phyloP scores from a whole-genome alignment of 37 sponge, comb jelly and placozoan species.

The Diacarnus erythraeanus region DNA sequence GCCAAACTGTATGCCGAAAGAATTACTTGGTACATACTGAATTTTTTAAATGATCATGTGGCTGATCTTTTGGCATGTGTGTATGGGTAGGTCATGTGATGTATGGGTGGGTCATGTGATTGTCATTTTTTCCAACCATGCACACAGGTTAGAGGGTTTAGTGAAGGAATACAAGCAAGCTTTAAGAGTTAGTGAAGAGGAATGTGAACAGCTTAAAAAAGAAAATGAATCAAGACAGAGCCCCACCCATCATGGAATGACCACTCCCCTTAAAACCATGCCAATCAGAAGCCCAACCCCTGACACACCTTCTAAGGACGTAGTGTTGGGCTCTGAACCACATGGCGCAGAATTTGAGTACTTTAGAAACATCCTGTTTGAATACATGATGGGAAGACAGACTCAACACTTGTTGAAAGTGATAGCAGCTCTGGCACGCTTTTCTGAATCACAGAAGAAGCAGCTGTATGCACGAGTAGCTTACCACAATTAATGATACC shows the following conservation, averaged over 20 bases:
- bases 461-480: background rate
- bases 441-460: conserved; percentile 57
- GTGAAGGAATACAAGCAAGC: conserved; percentile 58
- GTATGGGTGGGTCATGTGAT: conserved; percentile 9
- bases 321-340: conserved; percentile 61
- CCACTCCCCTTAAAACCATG: conserved; percentile 20
- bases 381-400: conserved; percentile 78
- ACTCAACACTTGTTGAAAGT: conserved; percentile 55
- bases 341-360: conserved; percentile 83
- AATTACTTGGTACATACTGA: no score
- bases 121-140: background rate
- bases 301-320: conserved; percentile 72
- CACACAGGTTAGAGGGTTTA: conserved; percentile 32
- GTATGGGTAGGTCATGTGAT: background rate
- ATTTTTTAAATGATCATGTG: background rate
- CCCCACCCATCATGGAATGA: background rate
- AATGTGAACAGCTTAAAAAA: conserved; percentile 6
- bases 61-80: no score
- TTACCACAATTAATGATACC: background rate
- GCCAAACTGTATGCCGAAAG: no score
- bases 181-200: conserved; percentile 31
- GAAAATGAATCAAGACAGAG: conserved; percentile 4
- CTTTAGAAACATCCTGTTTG: conserved; percentile 72
- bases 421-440: conserved; percentile 68
- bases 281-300: background rate